A percentile compares a stretch with the other conserved stretches of the same genome.
Evolutionary conservation across 2,797 vertebrate species (phyloP).

Genomic region (Zalophus californianus): DNA sequence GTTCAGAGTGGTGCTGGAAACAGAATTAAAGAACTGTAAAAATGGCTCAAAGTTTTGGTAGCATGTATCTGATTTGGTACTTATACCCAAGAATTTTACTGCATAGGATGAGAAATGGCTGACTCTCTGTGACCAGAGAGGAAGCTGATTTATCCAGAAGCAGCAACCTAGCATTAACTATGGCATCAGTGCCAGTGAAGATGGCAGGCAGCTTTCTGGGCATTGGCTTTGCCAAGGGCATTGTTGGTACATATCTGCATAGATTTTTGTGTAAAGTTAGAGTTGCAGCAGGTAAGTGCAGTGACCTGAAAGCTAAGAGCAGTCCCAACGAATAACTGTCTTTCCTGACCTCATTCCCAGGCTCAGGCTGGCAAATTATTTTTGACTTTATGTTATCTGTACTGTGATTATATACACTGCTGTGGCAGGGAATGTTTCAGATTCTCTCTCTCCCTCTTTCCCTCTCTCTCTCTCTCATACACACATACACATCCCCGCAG

Average conservation of each 20-base stretch:
- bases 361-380: background rate
- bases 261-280: background rate
- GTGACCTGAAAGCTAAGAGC: slow-evolving; percentile 19
- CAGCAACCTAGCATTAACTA: background rate
- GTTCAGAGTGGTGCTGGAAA: background rate
- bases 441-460: background rate
- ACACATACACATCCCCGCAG: background rate
- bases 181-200: background rate
- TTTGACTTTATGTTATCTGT: background rate
- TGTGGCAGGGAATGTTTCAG: background rate
- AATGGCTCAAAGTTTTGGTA: background rate
- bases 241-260: background rate
- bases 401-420: background rate
- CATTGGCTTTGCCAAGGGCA: background rate
- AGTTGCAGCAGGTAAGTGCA: background rate
- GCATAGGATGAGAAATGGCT: background rate
- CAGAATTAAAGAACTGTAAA: slow-evolving; percentile 40
- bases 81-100: background rate
- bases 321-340: background rate
- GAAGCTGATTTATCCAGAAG: background rate
- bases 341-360: background rate
- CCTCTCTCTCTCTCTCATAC: background rate
- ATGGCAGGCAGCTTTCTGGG: background rate
- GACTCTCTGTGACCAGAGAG: background rate
- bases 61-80: background rate